Evolutionary conservation across 2,113 vertebrate species (phyloP), one percentile per base, ranked within the genome.

Genomic region (Cinclus cinclus): DNA sequence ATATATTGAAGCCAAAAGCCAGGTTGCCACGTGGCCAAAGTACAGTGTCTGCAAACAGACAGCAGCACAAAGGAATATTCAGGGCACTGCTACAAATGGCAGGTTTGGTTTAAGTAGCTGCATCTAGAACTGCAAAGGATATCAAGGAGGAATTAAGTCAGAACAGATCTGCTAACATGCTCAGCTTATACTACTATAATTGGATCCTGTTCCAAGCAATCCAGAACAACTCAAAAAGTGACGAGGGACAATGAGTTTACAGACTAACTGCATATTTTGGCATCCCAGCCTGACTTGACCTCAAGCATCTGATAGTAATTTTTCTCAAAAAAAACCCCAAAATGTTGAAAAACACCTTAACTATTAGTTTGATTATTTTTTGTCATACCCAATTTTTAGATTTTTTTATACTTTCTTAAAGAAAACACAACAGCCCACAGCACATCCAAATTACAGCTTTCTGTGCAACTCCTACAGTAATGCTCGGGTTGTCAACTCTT

Each of bases 301-400:
- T 37, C 13, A 76, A 60, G 18, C 23, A 64, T 1, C 1, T 28
- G 31, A 37, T 14, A 19, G 7, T 16, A 52, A 2, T 12, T 82
- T 47, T 76, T 28, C 24, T 64, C 49, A 17, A 42, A 52, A 35
- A 78, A 13, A 24, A n/a, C n/a, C n/a, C n/a, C 7, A 31, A 14
- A 22, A 55, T 5, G 6, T 41, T 13, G 6, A 74, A 76, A 49
- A 78, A 0, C 18, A 83, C 0, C 0, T 28, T 74, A 52, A 41
- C 11, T 44, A 20, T 49, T 31, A 80, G 1, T 17, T 67, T 78
- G 11, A 39, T 35, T 59, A 60, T n/a, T 59, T 93, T 64, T 60
- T 52, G 5, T 59, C 73, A 75, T 28, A 30, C 1, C 1, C 0
- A 59, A 12, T 41, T 30, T 21, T 15, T 1, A 8, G 6, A 25